These are phyloP conservation scores for Phaethornis superciliosus DNA, from an alignment of 2,113 vertebrate species.

Conservation along the genomic window DNA sequence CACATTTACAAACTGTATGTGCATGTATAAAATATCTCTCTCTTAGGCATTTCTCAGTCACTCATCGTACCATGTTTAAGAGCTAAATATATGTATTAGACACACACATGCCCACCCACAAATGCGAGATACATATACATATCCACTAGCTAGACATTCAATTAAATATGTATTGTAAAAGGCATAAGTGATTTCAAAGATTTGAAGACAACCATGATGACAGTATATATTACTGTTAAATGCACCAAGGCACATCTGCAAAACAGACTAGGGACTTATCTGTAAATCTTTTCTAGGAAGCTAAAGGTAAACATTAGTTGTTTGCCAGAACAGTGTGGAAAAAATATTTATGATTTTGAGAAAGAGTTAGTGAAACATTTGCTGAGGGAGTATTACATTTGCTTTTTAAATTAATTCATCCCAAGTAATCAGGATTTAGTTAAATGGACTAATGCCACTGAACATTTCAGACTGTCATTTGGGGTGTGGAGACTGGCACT, in stretches of 20 bases:
- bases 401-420: slow-evolving; percentile 57
- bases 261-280: slow-evolving; percentile 56
- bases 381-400: slow-evolving; percentile 55
- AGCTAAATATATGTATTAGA: slow-evolving; percentile 3
- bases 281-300: slow-evolving; percentile 60
- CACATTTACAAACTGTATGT: neutral
- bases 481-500: slow-evolving; percentile 26
- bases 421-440: slow-evolving; percentile 45
- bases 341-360: slow-evolving; percentile 49
- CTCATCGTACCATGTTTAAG: slow-evolving; percentile 32
- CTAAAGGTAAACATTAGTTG: slow-evolving; percentile 58
- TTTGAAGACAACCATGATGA: slow-evolving; percentile 65
- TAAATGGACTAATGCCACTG: slow-evolving; percentile 41
- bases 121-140: slow-evolving; percentile 57
- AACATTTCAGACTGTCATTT: slow-evolving; percentile 22
- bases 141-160: slow-evolving; percentile 67
- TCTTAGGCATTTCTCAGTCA: slow-evolving; percentile 43
- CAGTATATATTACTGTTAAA: slow-evolving; percentile 50
- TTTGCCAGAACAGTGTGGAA: slow-evolving; percentile 48
- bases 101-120: slow-evolving; percentile 41
- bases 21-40: slow-evolving; percentile 6
- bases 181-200: slow-evolving; percentile 58
- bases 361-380: slow-evolving; percentile 40
- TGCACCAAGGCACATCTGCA: slow-evolving; percentile 62
- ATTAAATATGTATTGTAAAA: slow-evolving; percentile 71